Percentiles rank a stretch among this genome's conserved stretches.
phyloP scores from a whole-genome alignment of 2,888 invertebrate genomes.

The Acanthosepion esculentum region DNA sequence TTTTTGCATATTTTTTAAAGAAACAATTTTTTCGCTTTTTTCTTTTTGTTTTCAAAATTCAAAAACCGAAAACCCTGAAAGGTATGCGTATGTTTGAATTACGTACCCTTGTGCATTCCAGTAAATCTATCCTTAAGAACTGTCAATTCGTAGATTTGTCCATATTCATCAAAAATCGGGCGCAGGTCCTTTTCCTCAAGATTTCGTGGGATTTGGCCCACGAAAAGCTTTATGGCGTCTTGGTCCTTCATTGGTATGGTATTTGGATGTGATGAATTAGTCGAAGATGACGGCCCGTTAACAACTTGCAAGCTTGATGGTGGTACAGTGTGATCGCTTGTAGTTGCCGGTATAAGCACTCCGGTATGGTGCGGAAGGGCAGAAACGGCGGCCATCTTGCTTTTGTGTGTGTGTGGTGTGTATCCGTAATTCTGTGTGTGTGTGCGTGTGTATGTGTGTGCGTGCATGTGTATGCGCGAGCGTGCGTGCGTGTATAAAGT shows the following conservation, averaged over 20 bases:
- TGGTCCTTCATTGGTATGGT: conserved; percentile 76
- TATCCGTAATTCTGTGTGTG: not conserved
- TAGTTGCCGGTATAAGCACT: conserved; percentile 25
- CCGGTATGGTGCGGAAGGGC: conserved; percentile 23
- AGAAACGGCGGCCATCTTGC: conserved; percentile 37
- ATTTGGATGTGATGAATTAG: conserved; percentile 49
- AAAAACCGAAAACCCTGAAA: not conserved
- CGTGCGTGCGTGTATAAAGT: not conserved
- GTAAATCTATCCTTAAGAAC: conserved; percentile 95
- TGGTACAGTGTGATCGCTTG: not conserved
- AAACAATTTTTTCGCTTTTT: too few relatives aligned
- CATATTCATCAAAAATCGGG: conserved; percentile 93
- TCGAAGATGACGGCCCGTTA: conserved; percentile 41
- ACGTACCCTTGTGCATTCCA: conserved; percentile 93
- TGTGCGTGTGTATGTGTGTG: not conserved
- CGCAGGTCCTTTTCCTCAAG: conserved; percentile 89
- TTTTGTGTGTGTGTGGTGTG: not conserved
- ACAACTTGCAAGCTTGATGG: not conserved
- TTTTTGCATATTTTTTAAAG: too few relatives aligned
- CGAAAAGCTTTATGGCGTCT: conserved; percentile 87
- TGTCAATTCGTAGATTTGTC: conserved; percentile 94
- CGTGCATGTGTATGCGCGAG: not conserved
- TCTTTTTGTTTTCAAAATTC: too few relatives aligned
- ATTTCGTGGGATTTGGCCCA: conserved; percentile 93
- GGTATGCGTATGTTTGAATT: not conserved